These are phyloP conservation scores for Argyresthia goedartella DNA, from an alignment of 2,888 invertebrate genomes.

Conservation along the genomic window DNA sequence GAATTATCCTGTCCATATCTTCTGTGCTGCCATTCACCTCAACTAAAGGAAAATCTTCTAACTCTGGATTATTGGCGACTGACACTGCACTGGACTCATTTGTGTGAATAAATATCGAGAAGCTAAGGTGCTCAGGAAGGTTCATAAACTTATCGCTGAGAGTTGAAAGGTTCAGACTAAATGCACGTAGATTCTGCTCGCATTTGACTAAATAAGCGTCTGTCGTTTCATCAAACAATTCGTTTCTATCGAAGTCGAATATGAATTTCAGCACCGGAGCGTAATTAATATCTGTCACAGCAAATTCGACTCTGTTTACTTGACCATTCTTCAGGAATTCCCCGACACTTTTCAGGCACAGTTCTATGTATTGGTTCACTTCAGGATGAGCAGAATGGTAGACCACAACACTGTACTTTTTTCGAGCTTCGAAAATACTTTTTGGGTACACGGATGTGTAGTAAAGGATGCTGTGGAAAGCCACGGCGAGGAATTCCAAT, in stretches of 20 bases:
- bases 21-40: constrained; percentile 30
- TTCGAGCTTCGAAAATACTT: constrained; percentile 72
- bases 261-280: constrained; percentile 37
- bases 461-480: constrained; percentile 74
- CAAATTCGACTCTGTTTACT: constrained; percentile 63
- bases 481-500: constrained; percentile 76
- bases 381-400: constrained; percentile 75
- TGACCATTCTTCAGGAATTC: constrained; percentile 61
- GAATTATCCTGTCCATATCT: constrained; percentile 34
- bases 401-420: constrained; percentile 74
- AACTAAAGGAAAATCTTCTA: constrained; percentile 53
- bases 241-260: constrained; percentile 40
- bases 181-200: constrained; percentile 73
- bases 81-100: constrained; percentile 70
- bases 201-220: constrained; percentile 74
- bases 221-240: constrained; percentile 32
- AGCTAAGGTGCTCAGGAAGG: constrained; percentile 67
- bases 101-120: constrained; percentile 72
- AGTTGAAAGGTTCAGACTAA: constrained; percentile 70
- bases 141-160: constrained; percentile 52
- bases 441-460: constrained; percentile 74
- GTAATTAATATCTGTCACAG: constrained; percentile 40
- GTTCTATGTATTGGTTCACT: constrained; percentile 72
- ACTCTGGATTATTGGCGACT: constrained; percentile 63
- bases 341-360: constrained; percentile 59